Base-by-base conservation (phyloP, 2,888 invertebrate species). In the Lydus trimaculatus region DNA sequence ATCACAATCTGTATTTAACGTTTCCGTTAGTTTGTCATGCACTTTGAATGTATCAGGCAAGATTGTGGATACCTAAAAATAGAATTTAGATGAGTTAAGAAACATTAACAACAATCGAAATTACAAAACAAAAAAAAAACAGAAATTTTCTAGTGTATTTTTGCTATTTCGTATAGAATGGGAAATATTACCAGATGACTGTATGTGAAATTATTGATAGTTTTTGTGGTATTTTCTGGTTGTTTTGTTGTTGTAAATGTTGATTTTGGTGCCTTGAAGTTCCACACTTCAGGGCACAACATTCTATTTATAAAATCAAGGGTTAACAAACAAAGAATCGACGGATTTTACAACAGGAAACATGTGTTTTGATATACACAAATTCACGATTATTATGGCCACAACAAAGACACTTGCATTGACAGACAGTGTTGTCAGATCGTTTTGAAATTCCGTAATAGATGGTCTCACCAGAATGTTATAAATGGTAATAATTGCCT, bases 261-360 rank as follows among this genome's bases (percentile, higher is more conserved):
- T 70, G 86, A 84, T 75, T 83, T 78, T 36, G 87, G 87, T 75
- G 87, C 84, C 73, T 85, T 80, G 78, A 89, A 88, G 74, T 86
- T 82, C 86, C 86, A 88, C 71, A 88, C 86, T 84, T 89, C 88
- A 71, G 89, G 90, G 81, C 87, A 86, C 79, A 89, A 85, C 90
- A 90, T 90, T 82, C 78, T 80, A 80, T 72, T 77, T 60, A 28
- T 28, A 28, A 56, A 56, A 56, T 56, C 56, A 56, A 28, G 2
- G 15, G 25, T 15, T 28, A 56, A 56, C 13, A 56, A 56, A 11
- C 15, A 15, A 20, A 56, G 11, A 15, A 28, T 28, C 1, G 4
- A 25, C 15, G 15, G 28, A 28, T 25, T 56, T 48, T 2, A 56
- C 56, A 28, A 25, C 15, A 56, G 7, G n/a, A 25, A 28, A 56